phyloP scores from a whole-genome alignment of 2,888 invertebrate genomes.

The Allophyes oxyacanthae region DNA sequence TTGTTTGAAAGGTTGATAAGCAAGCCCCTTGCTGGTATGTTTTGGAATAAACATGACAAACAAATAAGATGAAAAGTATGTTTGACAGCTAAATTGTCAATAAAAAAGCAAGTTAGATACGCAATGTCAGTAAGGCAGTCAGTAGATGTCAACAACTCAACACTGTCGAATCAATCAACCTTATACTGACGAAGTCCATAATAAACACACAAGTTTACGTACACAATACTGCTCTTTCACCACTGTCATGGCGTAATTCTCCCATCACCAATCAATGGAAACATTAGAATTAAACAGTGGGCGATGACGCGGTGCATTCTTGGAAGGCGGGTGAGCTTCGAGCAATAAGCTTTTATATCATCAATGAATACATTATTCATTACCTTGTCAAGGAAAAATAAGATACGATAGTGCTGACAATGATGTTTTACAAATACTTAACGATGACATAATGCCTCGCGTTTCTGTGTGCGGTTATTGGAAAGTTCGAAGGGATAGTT shows the following conservation, averaged over 20 bases:
- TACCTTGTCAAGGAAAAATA: constrained; percentile 50
- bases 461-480: constrained; percentile 7
- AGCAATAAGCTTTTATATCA: constrained; percentile 59
- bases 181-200: neutral
- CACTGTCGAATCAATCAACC: no score
- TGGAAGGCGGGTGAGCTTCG: constrained; percentile 50
- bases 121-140: no score
- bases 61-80: no score
- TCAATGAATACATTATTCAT: constrained; percentile 61
- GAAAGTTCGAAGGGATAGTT: constrained; percentile 2
- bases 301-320: constrained; percentile 63
- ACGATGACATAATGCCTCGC: constrained; percentile 33
- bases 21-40: no score
- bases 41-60: no score
- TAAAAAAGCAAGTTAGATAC: no score
- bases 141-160: no score
- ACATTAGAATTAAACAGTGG: constrained; percentile 55
- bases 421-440: constrained; percentile 41
- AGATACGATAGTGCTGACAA: constrained; percentile 43
- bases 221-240: constrained; percentile 42
- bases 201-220: constrained; percentile 19
- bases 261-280: constrained; percentile 59
- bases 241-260: constrained; percentile 20
- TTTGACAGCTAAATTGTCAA: no score
- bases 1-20: constrained; percentile 25